Evolutionary conservation across 2,888 invertebrate genomes (phyloP).

Genomic region (Cylloceria caligata): DNA sequence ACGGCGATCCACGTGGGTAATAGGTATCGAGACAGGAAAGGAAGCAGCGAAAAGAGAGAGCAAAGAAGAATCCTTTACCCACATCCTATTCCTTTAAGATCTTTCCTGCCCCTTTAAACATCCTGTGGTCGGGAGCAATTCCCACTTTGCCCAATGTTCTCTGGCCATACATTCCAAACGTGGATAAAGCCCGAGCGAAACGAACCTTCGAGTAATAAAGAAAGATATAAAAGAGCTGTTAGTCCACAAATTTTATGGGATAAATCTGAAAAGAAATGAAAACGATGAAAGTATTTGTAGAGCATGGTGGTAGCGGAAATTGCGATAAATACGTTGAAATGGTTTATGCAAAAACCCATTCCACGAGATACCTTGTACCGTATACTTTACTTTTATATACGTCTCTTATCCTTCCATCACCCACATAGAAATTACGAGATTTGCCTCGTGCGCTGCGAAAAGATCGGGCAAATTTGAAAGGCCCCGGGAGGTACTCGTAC

Average conservation of each 20-base stretch:
- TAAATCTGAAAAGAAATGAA: background rate
- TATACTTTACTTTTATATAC: background rate
- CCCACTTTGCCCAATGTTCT: slow-evolving; percentile 24
- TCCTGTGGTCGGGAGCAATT: slow-evolving; percentile 25
- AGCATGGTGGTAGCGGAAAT: background rate
- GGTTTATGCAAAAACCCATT: background rate
- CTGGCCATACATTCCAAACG: background rate
- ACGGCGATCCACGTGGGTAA: slow-evolving; percentile 37
- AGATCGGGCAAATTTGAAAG: background rate
- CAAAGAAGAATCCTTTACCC: slow-evolving; percentile 15
- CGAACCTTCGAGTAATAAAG: background rate
- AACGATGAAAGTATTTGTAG: background rate
- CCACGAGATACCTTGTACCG: background rate
- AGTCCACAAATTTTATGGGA: slow-evolving; percentile 2
- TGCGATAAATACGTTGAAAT: background rate
- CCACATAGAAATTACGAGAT: slow-evolving; percentile 1
- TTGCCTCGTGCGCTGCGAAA: background rate
- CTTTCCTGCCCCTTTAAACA: background rate
- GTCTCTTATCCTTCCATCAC: background rate
- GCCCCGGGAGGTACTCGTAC: background rate
- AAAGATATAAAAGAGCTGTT: slow-evolving; percentile 7
- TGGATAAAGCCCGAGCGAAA: background rate
- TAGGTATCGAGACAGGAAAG: slow-evolving; percentile 43
- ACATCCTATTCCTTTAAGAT: slow-evolving; percentile 19
- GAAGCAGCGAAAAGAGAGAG: slow-evolving; percentile 10